phyloP scores from a whole-genome alignment of 2,113 vertebrate species.

The Pleuronectes platessa region DNA sequence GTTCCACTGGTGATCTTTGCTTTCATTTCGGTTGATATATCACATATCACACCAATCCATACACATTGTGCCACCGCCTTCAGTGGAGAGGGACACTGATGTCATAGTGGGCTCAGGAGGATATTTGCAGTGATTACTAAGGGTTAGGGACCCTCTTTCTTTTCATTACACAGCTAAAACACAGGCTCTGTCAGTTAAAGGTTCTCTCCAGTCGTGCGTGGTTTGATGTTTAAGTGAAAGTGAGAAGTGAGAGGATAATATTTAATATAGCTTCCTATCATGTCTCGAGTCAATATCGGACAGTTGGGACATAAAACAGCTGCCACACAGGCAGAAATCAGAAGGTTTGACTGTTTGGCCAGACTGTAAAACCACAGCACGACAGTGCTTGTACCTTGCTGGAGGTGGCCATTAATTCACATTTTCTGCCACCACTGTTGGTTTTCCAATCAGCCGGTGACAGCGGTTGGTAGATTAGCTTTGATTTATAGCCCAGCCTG shows the following conservation, averaged over 20 bases:
- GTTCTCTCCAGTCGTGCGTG: neutral
- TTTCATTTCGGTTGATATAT: constrained; percentile 51
- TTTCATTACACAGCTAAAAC: constrained; percentile 1
- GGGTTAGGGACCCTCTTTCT: neutral
- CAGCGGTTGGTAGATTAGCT: constrained; percentile 56
- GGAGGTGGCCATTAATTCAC: constrained; percentile 61
- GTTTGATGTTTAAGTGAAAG: constrained; percentile 13
- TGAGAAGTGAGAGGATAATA: neutral
- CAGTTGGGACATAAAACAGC: constrained; percentile 17
- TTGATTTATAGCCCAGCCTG: constrained; percentile 59
- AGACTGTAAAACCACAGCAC: constrained; percentile 15
- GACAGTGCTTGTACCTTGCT: constrained; percentile 10
- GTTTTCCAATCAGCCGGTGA: constrained; percentile 68
- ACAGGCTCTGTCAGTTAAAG: neutral
- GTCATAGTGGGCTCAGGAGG: constrained; percentile 6
- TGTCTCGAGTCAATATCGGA: neutral
- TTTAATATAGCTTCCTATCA: neutral
- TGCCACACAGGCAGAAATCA: neutral
- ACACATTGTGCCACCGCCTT: neutral
- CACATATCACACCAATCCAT: constrained; percentile 27
- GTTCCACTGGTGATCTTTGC: constrained; percentile 62
- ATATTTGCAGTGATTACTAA: constrained; percentile 13
- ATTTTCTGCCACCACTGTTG: constrained; percentile 56
- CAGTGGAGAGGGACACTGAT: constrained; percentile 4
- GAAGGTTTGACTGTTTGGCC: neutral